Base-by-base conservation (phyloP, 2,113 vertebrate genomes). In the Todiramphus saurophagus region DNA sequence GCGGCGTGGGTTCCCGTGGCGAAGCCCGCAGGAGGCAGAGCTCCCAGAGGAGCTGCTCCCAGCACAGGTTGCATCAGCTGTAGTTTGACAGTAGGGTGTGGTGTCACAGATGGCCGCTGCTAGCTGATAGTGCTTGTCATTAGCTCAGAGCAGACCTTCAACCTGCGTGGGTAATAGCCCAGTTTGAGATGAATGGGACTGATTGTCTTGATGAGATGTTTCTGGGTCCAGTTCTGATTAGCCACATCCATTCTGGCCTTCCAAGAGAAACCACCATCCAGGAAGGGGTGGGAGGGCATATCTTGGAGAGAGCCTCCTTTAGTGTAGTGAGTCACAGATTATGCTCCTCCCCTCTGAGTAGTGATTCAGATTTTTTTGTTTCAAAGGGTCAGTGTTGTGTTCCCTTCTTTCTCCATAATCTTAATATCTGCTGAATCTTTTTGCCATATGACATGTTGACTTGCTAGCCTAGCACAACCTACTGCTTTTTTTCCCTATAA, bases 1-100 rank as follows among this genome's bases (percentile, higher is more conserved):
- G 1, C 19, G 33, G 50, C 16, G 0, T 13, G 16, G 56, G 27
- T 60, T 39, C 28, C 41, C 6, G 0, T 17, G 41, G 27, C 0
- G 18, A 37, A 37, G 58, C 37, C 21, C 2, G 1, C 30, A 5
- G 68, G 41, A 69, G 33, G 30, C 58, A 48, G 37, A 15, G 76
- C 53, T 85, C 31, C 58, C 11, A 30, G 21, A 59, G 46, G 66
- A 59, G 19, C 70, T 17, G 30, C 51, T 43, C 74, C 28, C 60
- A 17, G 39, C 15, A 1, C 1, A 33, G 33, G 53, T 91, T 95
- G 88, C 82, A 80, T 97, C 93, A 95, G 87, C 64, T 43, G 9
- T 33, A 20, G 18, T 77, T 68, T 89, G 87, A 27, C 70, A 48
- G 86, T 9, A 3, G 48, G 64, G 74, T 9, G 74, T 82, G 82